phyloP scores from a whole-genome alignment of 2,797 vertebrate species.

The Xenops minutus region DNA sequence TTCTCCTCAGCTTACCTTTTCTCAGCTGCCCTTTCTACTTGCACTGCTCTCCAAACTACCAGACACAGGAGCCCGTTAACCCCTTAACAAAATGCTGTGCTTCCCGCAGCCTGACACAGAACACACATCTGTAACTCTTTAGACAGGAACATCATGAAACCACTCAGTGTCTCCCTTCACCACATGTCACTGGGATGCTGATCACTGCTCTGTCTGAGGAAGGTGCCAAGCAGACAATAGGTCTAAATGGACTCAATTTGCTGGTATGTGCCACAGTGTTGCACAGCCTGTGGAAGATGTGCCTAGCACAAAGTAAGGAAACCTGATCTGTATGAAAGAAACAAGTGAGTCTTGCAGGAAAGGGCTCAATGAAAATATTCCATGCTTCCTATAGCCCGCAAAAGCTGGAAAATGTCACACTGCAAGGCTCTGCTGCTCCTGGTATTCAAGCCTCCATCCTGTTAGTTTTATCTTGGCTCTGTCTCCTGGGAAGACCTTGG shows the following conservation, averaged over 20 bases:
- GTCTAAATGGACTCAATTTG: fast-evolving
- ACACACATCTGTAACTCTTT: fast-evolving
- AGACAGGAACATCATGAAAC: neutral
- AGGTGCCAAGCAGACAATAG: neutral
- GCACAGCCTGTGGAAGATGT: neutral
- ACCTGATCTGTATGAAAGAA: fast-evolving
- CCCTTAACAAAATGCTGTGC: neutral
- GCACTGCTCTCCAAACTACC: neutral
- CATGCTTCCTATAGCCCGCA: fast-evolving
- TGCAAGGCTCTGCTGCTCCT: neutral
- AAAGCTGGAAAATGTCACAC: neutral
- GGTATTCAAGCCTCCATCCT: fast-evolving
- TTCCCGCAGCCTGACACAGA: neutral
- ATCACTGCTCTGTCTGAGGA: fast-evolving
- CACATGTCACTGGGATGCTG: fast-evolving
- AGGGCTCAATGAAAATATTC: neutral
- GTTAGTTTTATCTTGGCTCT: neutral
- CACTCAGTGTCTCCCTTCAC: neutral
- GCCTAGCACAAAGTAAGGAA: neutral
- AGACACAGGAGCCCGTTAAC: neutral
- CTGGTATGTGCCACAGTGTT: neutral
- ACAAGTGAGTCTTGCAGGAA: neutral
- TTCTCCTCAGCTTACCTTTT: neutral
- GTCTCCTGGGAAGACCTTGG: neutral
- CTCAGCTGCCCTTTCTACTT: neutral